Base-by-base conservation (phyloP, 1,140 invertebrate species). In the Leptopilina boulardi region DNA sequence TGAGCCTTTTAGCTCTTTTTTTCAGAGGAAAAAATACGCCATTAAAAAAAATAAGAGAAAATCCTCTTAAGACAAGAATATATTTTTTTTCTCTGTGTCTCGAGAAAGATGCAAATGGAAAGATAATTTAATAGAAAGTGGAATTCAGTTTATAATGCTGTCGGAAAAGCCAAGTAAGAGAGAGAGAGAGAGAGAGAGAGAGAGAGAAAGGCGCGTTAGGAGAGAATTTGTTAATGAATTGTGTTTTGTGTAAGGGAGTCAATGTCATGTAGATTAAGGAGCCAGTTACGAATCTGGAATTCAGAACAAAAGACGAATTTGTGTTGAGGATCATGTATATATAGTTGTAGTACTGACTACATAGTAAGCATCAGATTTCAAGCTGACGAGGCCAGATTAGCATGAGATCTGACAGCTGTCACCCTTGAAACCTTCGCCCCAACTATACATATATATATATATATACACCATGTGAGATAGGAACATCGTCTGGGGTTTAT, bases 321-420 rank as follows among this genome's bases (percentile, higher is more conserved):
- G 23, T 66, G 59, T 30, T 30, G 59, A 26, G 23, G 47, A 51
- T 51, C 47, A 66, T 26, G 59, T 30, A 30, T 30, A n/a, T 30
- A 30, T 30, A n/a, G 23, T n/a, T 66, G 23, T n/a, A 30, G 59
- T 34, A 66, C 23, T 66, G 59, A 34, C 59, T 66, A 66, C 59
- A 66, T 66, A 66, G 59, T 66, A 66, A 66, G 59, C 59, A 66
- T 66, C 59, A 66, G 59, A 66, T 66, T 66, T 66, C 59, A 66
- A 66, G 59, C 59, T 66, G 59, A 66, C 59, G 59, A 66, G 59
- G 15, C 15, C 11, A 30, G 59, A 66, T 66, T 66, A 66, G 59
- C 59, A 66, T 66, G 59, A 66, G 23, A 66, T 66, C 59, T 66
- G 59, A 66, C 59, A 66, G 59, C 59, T 66, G 59, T 66, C 59